Evolutionary conservation across 2,113 vertebrate genomes (phyloP).

Genomic region (Cebus imitator): DNA sequence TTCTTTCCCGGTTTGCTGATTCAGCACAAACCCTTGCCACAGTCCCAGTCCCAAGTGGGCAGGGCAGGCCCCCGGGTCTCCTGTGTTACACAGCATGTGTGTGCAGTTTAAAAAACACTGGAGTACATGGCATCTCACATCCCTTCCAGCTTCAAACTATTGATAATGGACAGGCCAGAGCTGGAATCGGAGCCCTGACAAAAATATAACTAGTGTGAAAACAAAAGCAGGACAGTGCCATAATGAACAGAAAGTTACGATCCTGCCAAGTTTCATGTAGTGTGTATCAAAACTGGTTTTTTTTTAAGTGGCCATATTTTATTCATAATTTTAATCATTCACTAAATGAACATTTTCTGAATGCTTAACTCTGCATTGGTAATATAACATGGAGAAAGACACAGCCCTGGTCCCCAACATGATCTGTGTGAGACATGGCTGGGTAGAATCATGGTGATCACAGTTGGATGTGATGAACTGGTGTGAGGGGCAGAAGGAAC

Average conservation of each 20-base stretch:
- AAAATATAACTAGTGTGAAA: background rate
- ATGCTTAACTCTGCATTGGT: background rate
- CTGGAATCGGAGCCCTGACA: background rate
- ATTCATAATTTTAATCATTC: slow-evolving; percentile 17
- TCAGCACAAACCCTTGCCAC: background rate
- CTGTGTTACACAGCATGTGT: background rate
- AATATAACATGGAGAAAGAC: background rate
- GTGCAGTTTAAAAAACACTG: background rate
- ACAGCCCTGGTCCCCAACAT: background rate
- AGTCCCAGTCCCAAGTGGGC: background rate
- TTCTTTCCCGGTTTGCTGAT: background rate
- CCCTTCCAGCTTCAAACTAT: background rate
- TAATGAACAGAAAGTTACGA: background rate
- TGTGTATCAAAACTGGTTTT: background rate
- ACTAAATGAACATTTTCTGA: slow-evolving; percentile 20
- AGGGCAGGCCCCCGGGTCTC: background rate
- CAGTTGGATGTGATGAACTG: background rate
- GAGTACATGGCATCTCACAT: background rate
- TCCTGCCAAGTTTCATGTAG: background rate
- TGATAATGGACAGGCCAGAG: background rate
- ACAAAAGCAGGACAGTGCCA: background rate
- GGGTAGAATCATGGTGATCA: background rate
- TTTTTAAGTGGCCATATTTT: background rate
- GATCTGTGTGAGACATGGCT: background rate
- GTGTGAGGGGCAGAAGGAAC: background rate